Evolutionary conservation across 2,113 vertebrate genomes (phyloP), one percentile per base, ranked within the genome.

Genomic region (Dromaius novaehollandiae): DNA sequence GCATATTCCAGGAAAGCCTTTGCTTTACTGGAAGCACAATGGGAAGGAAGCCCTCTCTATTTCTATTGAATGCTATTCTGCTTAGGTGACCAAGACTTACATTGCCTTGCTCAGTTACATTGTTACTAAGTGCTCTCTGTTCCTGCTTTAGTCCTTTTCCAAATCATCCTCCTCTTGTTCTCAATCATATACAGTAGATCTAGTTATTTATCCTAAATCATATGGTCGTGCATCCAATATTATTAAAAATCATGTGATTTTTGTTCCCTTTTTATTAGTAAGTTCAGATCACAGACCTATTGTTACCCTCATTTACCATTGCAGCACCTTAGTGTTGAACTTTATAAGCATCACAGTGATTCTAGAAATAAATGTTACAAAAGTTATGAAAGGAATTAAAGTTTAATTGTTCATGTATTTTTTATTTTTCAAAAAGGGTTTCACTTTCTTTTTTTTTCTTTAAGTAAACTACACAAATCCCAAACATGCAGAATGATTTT

Each of bases 391-490:
- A 73, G 21, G 76, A 50, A 19, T n/a, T 60, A 8, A 96, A 88
- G 64, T 94, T 96, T 64, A 94, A 46, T 82, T 96, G 86, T 30
- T 74, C 82, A n/a, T 21, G 36, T 94, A 38, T 89, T 96, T 69
- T 92, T 97, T 81, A 94, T 90, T 97, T 97, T 96, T 58, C 71
- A 74, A 88, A 96, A 89, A 93, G 73, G 4, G 8, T 86, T 95
- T 91, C 32, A 51, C 9, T 86, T 84, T 58, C 18, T 93, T 84
- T 38, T 82, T 89, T 85, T 38, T 38, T 38, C 8, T 38, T 38
- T 38, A 80, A 46, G 69, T 76, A 61, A 74, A 74, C 58, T 50
- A 40, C 26, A 50, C n/a, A 89, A 93, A 82, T 79, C 24, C 28
- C 66, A 70, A 65, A 69, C 7, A 32, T 65, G 13, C 34, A 34